A percentile compares a stretch with the other conserved stretches of the same genome.
Conservation (phyloP, 2,113 vertebrate species). For the Morphnarchus princeps region DNA sequence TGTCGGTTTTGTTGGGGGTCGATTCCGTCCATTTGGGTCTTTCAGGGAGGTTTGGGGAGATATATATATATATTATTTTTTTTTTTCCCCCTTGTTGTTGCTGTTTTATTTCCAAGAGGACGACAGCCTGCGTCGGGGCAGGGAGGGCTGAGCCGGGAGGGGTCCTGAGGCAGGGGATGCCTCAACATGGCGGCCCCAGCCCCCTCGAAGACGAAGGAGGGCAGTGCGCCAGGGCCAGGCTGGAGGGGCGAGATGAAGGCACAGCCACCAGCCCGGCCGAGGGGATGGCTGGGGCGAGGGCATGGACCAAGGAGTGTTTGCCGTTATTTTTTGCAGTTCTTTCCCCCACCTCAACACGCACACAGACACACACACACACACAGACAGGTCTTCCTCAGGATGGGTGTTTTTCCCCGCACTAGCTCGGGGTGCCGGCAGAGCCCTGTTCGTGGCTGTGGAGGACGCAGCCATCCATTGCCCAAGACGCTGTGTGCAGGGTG, state of each 20-base stretch:
- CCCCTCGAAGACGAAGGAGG: not conserved
- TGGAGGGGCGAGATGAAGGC: not conserved
- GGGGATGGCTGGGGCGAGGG: not conserved
- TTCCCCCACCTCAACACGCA: not conserved
- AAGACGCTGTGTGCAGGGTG: not conserved
- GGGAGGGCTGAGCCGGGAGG: not conserved
- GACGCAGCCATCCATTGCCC: not conserved
- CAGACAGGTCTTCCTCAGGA: not conserved
- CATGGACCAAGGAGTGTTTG: rapidly evolving
- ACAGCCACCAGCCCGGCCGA: not conserved
- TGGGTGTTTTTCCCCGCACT: not conserved
- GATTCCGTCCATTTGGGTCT: not conserved
- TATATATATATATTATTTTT: not conserved
- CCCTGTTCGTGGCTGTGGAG: not conserved
- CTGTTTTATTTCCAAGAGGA: conserved; percentile 42
- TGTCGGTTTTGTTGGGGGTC: not conserved
- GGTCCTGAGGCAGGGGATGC: not conserved
- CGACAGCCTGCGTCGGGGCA: not conserved
- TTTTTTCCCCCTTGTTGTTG: not conserved
- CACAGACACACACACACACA: not conserved
- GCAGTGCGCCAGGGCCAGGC: not conserved
- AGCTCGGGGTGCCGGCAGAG: not conserved
- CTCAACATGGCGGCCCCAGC: not conserved
- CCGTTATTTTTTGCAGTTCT: conserved; percentile 2
- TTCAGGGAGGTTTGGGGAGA: conserved; percentile 12